Evolutionary conservation across 1,140 invertebrate genomes (phyloP), one percentile per base, ranked within the genome.

Genomic region (Asobara japonica): DNA sequence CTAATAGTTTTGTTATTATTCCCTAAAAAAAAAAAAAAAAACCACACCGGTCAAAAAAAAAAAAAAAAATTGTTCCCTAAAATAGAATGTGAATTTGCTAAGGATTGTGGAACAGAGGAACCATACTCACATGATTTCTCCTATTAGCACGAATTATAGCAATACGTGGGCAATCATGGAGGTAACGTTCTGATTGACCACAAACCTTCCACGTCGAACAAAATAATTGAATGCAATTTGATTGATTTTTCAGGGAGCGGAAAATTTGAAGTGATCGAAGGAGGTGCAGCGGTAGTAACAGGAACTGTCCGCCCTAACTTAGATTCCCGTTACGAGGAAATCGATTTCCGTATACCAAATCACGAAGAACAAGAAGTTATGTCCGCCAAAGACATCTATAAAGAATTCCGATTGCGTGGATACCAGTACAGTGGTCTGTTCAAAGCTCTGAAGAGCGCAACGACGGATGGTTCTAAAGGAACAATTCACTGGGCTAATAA

Each of bases 341-440:
- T 86, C 2, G 8, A 38, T 73, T 18, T 13, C 31, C 16, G 0
- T 65, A 11, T 13, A 76, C 1, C n/a, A 20, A 0, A 48, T 66
- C 65, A 76, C 2, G 65, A 82, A 0, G 73, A 79, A 6, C 74
- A 80, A 8, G 82, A 86, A 73, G 45, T 73, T 6, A 76, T 94
- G 70, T 88, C 88, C 0, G 88, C 87, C 0, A 92, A 91, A 65
- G 97, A 98, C 82, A 91, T 98, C 62, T 99, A 99, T 83, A 98
- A 98, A 82, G 97, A 98, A 84, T 84, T 99, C 0, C 89, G 92
- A 78, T 89, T 98, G 0, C 90, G 96, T 78, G 97, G 97, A 0
- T 98, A 98, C 81, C 93, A 98, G 73, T 98, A 98, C 85, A 91
- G 90, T 25, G 93, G 93, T 25, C 80, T 91, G 0, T 98, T 97